Percentiles rank a stretch among this genome's conserved stretches.
Evolutionary conservation across 2,797 vertebrate species (phyloP).

Genomic region (Lophotriccus pileatus): DNA sequence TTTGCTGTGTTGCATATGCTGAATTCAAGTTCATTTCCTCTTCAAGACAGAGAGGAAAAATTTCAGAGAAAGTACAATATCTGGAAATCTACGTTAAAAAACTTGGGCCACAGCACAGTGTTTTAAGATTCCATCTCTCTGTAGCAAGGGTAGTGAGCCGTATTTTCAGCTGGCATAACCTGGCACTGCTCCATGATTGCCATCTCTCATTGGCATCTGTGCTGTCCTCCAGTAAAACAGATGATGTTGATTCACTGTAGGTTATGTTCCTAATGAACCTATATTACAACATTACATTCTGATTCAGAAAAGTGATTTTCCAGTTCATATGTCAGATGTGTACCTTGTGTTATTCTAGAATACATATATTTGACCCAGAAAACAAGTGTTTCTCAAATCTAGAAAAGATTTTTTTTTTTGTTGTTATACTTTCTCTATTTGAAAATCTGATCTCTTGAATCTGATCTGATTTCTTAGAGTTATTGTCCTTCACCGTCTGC

Average conservation of each 20-base stretch:
- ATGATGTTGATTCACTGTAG: background rate
- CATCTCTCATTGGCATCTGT: background rate
- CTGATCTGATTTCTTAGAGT: background rate
- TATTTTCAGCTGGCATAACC: background rate
- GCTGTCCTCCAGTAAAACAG: background rate
- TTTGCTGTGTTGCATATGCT: background rate
- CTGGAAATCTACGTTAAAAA: background rate
- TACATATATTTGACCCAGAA: background rate
- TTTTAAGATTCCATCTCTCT: background rate
- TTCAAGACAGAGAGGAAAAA: background rate
- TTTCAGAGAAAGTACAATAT: background rate
- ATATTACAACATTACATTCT: background rate
- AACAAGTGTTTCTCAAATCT: background rate
- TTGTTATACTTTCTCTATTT: background rate
- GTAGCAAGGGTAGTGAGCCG: background rate
- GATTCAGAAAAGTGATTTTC: background rate
- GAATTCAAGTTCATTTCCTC: background rate
- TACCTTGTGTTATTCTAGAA: background rate
- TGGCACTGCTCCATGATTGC: background rate
- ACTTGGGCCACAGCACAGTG: background rate
- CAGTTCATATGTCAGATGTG: background rate
- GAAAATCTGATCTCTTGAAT: background rate
- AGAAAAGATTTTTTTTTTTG: background rate
- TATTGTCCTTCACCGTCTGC: background rate
- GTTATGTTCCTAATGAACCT: background rate